These are phyloP conservation scores for Catotricha subobsoleta DNA, from an alignment of 2,888 invertebrate genomes.

Conservation along the genomic window DNA sequence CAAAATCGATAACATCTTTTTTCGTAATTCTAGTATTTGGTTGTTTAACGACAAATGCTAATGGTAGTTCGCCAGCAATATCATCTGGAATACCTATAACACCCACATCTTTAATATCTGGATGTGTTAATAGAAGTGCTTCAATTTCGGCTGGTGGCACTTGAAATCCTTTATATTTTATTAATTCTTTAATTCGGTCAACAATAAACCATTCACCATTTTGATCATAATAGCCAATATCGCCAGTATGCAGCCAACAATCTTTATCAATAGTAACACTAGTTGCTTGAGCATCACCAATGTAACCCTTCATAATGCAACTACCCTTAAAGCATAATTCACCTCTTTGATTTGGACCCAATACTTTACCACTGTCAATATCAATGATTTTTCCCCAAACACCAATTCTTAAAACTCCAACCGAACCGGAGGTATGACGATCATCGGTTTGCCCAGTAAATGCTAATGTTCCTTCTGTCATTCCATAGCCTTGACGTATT, in stretches of 20 bases:
- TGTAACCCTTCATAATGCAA: conserved; percentile 68
- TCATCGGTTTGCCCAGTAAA: conserved; percentile 27
- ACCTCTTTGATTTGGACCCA: conserved; percentile 51
- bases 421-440: conserved; percentile 39
- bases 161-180: conserved; percentile 77
- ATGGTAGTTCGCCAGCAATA: conserved; percentile 52
- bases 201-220: conserved; percentile 50
- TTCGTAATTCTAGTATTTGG: conserved; percentile 32
- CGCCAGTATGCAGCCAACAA: conserved; percentile 64
- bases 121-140: conserved; percentile 50
- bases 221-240: conserved; percentile 63
- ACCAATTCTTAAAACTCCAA: conserved; percentile 46
- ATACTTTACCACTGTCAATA: conserved; percentile 38
- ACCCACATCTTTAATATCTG: conserved; percentile 55
- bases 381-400: conserved; percentile 45
- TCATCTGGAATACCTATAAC: conserved; percentile 67
- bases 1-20: conserved; percentile 36
- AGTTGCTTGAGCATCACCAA: conserved; percentile 49
- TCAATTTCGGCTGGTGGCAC: conserved; percentile 82
- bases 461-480: conserved; percentile 59
- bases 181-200: conserved; percentile 74
- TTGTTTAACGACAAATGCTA: conserved; percentile 55
- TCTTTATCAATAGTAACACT: conserved; percentile 43
- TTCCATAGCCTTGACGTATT: conserved; percentile 58
- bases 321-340: conserved; percentile 74